phyloP scores from a whole-genome alignment of 2,797 vertebrate species.

The Scolopax bukidnonensis region DNA sequence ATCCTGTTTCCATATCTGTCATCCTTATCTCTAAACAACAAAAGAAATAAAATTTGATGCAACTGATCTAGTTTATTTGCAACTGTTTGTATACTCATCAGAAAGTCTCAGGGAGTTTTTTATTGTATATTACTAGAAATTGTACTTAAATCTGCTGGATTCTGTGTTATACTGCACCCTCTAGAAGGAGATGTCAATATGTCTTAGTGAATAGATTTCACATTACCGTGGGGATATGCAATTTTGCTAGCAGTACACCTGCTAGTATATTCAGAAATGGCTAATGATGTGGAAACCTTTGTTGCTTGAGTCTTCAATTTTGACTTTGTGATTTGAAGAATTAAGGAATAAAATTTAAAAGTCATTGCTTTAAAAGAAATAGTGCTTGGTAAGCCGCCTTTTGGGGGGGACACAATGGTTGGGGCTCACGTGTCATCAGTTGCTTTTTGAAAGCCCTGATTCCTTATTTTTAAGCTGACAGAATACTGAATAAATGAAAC shows the following conservation, averaged over 20 bases:
- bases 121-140: not conserved
- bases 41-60: not conserved
- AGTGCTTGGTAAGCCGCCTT: not conserved
- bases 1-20: not conserved
- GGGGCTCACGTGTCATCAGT: not conserved
- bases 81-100: not conserved
- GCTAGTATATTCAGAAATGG: not conserved
- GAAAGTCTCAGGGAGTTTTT: not conserved
- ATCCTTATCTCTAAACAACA: not conserved
- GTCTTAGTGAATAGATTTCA: not conserved
- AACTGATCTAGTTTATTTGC: not conserved
- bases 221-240: fast-evolving
- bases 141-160: not conserved
- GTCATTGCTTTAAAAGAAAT: not conserved
- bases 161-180: not conserved
- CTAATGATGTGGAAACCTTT: not conserved
- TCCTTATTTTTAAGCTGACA: not conserved
- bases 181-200: not conserved
- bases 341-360: not conserved
- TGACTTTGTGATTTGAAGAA: not conserved
- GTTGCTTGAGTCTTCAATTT: not conserved
- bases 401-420: not conserved
- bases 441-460: not conserved
- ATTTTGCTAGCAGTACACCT: fast-evolving
- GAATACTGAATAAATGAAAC: not conserved